Conservation (phyloP, 1,140 invertebrate species). For the Fopius arisanus region DNA sequence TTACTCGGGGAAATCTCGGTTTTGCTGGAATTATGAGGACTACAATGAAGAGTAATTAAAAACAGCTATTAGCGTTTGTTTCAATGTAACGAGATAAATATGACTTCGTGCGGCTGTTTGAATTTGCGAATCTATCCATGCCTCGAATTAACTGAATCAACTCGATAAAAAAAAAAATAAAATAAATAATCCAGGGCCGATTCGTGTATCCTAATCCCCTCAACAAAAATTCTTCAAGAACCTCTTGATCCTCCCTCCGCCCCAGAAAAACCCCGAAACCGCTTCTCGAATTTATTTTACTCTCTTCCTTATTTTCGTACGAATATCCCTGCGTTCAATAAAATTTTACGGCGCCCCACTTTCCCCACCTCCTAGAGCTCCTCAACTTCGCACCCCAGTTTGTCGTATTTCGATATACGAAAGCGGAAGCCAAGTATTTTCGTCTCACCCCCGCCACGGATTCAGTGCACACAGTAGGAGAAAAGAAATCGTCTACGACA, state of each 20-base stretch:
- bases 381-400: constrained; percentile 11
- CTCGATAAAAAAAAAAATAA: too few relatives aligned
- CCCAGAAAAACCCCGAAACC: background rate
- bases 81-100: too few relatives aligned
- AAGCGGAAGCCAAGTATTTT: constrained; percentile 10
- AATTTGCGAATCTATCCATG: too few relatives aligned
- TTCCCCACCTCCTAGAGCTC: background rate
- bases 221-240: background rate
- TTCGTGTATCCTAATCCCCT: too few relatives aligned
- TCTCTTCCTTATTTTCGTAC: background rate
- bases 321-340: constrained; percentile 10
- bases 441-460: background rate
- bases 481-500: background rate
- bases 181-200: too few relatives aligned
- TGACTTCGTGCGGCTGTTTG: too few relatives aligned
- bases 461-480: background rate
- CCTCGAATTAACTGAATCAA: too few relatives aligned
- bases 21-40: background rate
- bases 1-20: background rate
- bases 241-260: background rate
- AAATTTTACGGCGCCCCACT: constrained; percentile 8
- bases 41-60: too few relatives aligned
- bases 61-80: too few relatives aligned
- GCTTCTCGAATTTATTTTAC: background rate
- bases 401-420: background rate